A percentile compares a stretch with the other conserved stretches of the same genome.
Evolutionary conservation across 2,888 invertebrate species (phyloP).

Genomic region (Rutpela maculata): DNA sequence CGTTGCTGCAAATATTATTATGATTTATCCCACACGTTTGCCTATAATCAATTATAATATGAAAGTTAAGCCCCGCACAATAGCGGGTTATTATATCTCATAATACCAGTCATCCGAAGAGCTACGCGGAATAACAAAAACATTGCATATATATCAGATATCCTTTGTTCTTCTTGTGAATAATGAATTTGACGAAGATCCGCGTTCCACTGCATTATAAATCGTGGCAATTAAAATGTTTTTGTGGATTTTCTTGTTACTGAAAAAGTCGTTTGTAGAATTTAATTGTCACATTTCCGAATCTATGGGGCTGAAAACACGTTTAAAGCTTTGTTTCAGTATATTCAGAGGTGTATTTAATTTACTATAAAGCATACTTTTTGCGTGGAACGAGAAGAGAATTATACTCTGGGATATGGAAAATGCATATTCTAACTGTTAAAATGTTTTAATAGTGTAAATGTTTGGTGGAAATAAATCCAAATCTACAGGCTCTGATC

Average conservation of each 20-base stretch:
- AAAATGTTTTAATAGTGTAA: too few relatives aligned
- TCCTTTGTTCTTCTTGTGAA: conserved; percentile 27
- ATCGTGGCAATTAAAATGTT: conserved; percentile 36
- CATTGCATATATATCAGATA: conserved; percentile 24
- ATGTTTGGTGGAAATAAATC: too few relatives aligned
- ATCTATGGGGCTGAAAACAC: neutral
- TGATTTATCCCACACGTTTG: conserved; percentile 26
- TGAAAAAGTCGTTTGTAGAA: conserved; percentile 7
- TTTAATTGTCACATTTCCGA: conserved; percentile 2
- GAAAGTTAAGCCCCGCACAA: conserved; percentile 17
- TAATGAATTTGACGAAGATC: conserved; percentile 27
- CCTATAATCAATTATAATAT: conserved; percentile 19
- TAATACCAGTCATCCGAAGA: conserved; percentile 19
- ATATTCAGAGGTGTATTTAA: conserved; percentile 8
- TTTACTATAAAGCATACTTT: neutral
- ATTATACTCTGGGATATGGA: too few relatives aligned
- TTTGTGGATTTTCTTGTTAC: conserved; percentile 17
- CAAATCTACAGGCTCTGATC: too few relatives aligned
- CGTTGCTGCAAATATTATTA: neutral
- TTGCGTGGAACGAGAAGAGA: too few relatives aligned
- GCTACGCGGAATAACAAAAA: conserved; percentile 31
- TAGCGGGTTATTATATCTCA: conserved; percentile 22
- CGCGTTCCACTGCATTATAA: conserved; percentile 17
- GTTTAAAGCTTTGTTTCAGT: conserved; percentile 1
- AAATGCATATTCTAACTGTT: too few relatives aligned